Evolutionary conservation across 2,888 invertebrate genomes (phyloP).

Genomic region (Metacarcinus magister): DNA sequence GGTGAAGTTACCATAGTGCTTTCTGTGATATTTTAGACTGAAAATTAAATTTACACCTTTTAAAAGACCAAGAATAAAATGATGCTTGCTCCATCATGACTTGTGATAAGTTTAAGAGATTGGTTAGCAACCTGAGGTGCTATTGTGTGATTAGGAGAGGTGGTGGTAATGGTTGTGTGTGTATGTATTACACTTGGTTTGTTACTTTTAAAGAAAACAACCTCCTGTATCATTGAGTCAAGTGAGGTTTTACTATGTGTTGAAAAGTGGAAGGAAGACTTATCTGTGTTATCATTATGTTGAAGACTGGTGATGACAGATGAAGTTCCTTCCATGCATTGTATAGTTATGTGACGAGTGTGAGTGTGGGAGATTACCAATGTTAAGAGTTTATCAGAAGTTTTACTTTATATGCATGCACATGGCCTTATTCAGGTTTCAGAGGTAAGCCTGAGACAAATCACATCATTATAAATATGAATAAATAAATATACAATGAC

Average conservation of each 20-base stretch:
- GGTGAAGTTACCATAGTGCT: not conserved
- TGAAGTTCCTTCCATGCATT: not conserved
- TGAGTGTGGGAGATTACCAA: not conserved
- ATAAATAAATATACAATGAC: not conserved
- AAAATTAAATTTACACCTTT: not conserved
- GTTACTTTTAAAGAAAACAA: too few species aligned
- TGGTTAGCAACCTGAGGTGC: not conserved
- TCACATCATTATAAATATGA: conserved; percentile 17
- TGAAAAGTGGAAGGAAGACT: not conserved
- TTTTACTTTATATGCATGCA: not conserved
- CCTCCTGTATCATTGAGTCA: not conserved
- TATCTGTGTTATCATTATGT: not conserved
- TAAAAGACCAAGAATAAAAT: not conserved
- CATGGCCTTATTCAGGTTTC: not conserved
- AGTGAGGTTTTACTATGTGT: not conserved
- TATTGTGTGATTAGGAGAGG: not conserved
- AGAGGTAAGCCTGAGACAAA: not conserved
- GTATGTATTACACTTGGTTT: not conserved
- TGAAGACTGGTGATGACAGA: not conserved
- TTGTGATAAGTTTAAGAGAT: not conserved
- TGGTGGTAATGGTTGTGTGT: not conserved
- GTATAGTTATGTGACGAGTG: too few species aligned
- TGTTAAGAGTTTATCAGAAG: not conserved
- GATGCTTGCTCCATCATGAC: not conserved
- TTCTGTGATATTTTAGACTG: not conserved